Percentiles rank a stretch among this genome's conserved stretches.
phyloP scores from a whole-genome alignment of 92 coral and sea anemone genomes.

The Micromussa lordhowensis region DNA sequence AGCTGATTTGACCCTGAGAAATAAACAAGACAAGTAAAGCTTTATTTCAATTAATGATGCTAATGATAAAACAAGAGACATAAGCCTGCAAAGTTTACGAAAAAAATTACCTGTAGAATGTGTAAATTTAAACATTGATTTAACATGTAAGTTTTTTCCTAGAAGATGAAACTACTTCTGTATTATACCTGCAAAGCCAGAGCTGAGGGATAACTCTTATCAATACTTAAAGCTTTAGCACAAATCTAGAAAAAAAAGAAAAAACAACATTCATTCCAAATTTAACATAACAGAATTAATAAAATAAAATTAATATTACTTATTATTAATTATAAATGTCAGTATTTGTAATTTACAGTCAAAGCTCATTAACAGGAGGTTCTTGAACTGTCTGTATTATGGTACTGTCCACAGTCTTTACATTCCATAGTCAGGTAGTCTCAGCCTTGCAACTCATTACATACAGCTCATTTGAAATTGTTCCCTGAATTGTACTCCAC shows the following conservation, averaged over 20 bases:
- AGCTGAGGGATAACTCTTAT: constrained; percentile 59
- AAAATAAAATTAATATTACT: too few relatives aligned
- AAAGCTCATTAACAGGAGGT: too few relatives aligned
- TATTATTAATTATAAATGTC: too few relatives aligned
- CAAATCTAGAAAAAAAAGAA: constrained; percentile 50
- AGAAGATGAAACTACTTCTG: background rate
- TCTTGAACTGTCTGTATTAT: too few relatives aligned
- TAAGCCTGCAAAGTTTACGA: background rate
- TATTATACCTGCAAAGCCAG: constrained; percentile 79
- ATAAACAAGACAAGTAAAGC: background rate
- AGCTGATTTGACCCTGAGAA: constrained; percentile 81
- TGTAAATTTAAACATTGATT: too few relatives aligned
- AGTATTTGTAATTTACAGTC: too few relatives aligned
- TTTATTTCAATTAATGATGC: background rate
- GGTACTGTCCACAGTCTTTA: too few relatives aligned
- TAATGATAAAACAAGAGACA: background rate
- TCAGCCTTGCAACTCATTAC: too few relatives aligned
- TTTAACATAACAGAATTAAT: too few relatives aligned
- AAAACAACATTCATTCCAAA: background rate
- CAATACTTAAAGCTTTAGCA: constrained; percentile 57
- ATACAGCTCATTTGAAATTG: too few relatives aligned
- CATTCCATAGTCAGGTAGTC: too few relatives aligned
- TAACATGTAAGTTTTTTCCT: background rate
- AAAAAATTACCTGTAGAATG: background rate
- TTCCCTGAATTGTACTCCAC: too few relatives aligned